A percentile compares a stretch with the other conserved stretches of the same genome.
Conservation (phyloP, 2,888 invertebrate species). For the Brachypalpus laphriformis region DNA sequence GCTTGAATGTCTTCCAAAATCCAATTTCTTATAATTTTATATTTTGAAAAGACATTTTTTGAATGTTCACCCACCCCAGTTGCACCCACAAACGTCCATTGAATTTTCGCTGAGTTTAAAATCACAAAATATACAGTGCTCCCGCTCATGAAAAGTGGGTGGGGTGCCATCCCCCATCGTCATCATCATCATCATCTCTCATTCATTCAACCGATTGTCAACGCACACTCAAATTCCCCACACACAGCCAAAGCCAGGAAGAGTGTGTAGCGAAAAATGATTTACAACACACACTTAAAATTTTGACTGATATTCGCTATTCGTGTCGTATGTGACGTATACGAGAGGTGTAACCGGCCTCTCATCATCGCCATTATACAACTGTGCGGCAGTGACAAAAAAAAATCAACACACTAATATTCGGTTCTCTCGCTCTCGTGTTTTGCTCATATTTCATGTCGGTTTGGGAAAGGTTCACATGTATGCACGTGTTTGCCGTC, state of each 20-base stretch:
- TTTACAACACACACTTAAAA: constrained; percentile 74
- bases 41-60: constrained; percentile 5
- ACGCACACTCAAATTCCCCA: constrained; percentile 70
- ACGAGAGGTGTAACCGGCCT: constrained; percentile 74
- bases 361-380: constrained; percentile 74
- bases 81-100: constrained; percentile 49
- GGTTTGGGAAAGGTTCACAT: constrained; percentile 70
- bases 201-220: constrained; percentile 74
- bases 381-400: constrained; percentile 58
- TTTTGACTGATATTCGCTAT: constrained; percentile 74
- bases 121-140: constrained; percentile 49
- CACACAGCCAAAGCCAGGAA: constrained; percentile 28
- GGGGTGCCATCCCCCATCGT: constrained; percentile 65
- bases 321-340: constrained; percentile 70
- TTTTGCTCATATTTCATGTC: constrained; percentile 80
- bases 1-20: neutral
- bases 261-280: constrained; percentile 59
- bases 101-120: constrained; percentile 67
- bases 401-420: constrained; percentile 60
- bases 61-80: constrained; percentile 41
- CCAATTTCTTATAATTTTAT: constrained; percentile 4
- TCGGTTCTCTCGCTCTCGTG: constrained; percentile 73
- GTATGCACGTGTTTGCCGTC: constrained; percentile 78
- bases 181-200: constrained; percentile 73
- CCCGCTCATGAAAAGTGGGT: constrained; percentile 64